Evolutionary conservation across 2,113 vertebrate genomes (phyloP).

Genomic region (Apistogramma diplotaenia): DNA sequence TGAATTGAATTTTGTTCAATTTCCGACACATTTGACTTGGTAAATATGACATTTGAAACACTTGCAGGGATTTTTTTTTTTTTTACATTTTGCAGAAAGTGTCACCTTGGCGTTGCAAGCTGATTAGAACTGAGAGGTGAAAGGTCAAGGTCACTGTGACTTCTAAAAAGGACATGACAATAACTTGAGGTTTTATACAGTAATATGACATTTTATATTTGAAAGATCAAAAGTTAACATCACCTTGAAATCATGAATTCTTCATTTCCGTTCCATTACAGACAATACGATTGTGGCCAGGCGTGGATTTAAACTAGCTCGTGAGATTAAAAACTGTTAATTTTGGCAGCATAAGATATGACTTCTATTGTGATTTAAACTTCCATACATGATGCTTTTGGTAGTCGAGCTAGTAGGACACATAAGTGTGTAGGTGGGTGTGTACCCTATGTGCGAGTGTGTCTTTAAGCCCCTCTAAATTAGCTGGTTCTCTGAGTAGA

Average conservation of each 20-base stretch:
- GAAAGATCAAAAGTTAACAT: neutral
- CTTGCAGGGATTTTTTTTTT: neutral
- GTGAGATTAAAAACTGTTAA: neutral
- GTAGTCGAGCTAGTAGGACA: neutral
- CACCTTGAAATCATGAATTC: neutral
- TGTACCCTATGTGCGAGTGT: conserved; percentile 26
- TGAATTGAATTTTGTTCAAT: too few relatives aligned
- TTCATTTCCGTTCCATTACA: neutral
- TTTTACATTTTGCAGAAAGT: neutral
- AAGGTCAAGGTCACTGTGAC: neutral
- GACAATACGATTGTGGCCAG: neutral
- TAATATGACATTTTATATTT: neutral
- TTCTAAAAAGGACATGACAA: neutral
- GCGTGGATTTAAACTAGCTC: neutral
- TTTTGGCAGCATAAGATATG: neutral
- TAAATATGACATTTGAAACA: too few relatives aligned
- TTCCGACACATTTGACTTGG: too few relatives aligned
- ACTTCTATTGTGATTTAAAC: neutral
- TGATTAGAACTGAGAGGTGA: neutral
- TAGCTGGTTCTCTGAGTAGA: conserved; percentile 70
- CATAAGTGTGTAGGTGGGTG: neutral
- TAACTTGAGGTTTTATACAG: neutral
- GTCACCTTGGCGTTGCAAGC: neutral
- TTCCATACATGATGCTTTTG: neutral
- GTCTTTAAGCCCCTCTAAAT: conserved; percentile 68